These are phyloP conservation scores for Trematomus loennbergii DNA, from an alignment of 2,113 vertebrate genomes.

Conservation along the genomic window DNA sequence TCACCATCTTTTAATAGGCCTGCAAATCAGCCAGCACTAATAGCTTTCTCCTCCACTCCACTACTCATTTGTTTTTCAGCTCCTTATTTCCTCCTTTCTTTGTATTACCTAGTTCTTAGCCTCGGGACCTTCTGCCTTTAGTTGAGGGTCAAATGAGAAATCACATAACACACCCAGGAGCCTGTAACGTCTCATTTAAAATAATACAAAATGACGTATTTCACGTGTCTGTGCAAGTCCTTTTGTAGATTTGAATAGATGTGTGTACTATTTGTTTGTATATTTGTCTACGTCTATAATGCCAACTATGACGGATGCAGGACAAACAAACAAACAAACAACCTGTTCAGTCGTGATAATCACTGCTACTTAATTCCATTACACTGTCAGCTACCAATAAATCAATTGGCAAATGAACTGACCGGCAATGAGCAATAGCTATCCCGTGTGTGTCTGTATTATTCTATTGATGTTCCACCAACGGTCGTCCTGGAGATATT, in stretches of 20 bases:
- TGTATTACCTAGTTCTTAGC: constrained; percentile 28
- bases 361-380: constrained; percentile 80
- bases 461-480: constrained; percentile 81
- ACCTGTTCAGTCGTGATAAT: constrained; percentile 78
- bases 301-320: constrained; percentile 36
- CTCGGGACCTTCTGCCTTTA: constrained; percentile 16
- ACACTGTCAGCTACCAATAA: constrained; percentile 79
- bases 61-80: constrained; percentile 46
- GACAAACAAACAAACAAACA: constrained; percentile 72
- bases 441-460: constrained; percentile 69
- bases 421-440: constrained; percentile 72
- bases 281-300: not conserved
- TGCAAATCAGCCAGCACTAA: constrained; percentile 49
- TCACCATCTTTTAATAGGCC: constrained; percentile 46
- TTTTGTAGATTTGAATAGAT: constrained; percentile 7
- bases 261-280: not conserved
- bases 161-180: constrained; percentile 1
- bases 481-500: constrained; percentile 77
- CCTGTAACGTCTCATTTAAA: constrained; percentile 20
- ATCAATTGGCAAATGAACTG: constrained; percentile 84
- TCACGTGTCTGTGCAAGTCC: not conserved
- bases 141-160: constrained; percentile 40
- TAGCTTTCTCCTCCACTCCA: constrained; percentile 26
- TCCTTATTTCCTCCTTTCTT: constrained; percentile 14
- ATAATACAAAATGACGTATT: constrained; percentile 6